Conservation (phyloP, 2,888 invertebrate genomes). For the Stenoptilia bipunctidactyla region DNA sequence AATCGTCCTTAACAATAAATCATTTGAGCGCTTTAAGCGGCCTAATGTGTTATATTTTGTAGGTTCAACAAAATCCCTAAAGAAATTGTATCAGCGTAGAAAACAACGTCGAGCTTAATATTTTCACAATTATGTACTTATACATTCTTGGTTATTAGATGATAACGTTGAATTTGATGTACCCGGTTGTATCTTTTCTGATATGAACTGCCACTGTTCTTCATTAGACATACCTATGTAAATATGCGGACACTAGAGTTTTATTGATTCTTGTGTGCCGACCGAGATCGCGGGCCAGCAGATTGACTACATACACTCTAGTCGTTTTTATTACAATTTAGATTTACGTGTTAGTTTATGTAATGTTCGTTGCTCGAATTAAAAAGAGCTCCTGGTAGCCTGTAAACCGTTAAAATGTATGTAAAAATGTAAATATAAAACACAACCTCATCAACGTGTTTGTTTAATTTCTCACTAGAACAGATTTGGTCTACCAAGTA, state of each 20-base stretch:
- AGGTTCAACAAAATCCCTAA: neutral
- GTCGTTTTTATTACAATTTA: conserved; percentile 67
- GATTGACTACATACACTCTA: conserved; percentile 47
- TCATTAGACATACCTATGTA: conserved; percentile 30
- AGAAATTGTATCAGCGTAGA: neutral
- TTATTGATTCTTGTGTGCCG: conserved; percentile 65
- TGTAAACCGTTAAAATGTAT: conserved; percentile 70
- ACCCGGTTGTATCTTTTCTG: neutral
- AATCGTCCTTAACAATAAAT: conserved; percentile 58
- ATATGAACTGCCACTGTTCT: conserved; percentile 48
- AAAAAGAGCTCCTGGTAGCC: conserved; percentile 70
- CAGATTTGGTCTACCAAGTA: conserved; percentile 27
- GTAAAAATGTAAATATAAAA: conserved; percentile 70
- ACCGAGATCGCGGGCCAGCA: conserved; percentile 44
- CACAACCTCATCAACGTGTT: conserved; percentile 32
- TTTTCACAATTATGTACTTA: neutral
- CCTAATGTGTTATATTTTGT: conserved; percentile 37
- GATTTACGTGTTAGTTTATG: conserved; percentile 70
- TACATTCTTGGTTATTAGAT: neutral
- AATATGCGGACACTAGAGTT: conserved; percentile 49
- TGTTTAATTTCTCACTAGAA: conserved; percentile 46
- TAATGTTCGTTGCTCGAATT: conserved; percentile 72
- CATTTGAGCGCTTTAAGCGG: conserved; percentile 42
- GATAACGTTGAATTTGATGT: neutral
- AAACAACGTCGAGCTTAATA: neutral